Evolutionary conservation across 2,113 vertebrate genomes (phyloP).

Genomic region (Aptenodytes patagonicus): DNA sequence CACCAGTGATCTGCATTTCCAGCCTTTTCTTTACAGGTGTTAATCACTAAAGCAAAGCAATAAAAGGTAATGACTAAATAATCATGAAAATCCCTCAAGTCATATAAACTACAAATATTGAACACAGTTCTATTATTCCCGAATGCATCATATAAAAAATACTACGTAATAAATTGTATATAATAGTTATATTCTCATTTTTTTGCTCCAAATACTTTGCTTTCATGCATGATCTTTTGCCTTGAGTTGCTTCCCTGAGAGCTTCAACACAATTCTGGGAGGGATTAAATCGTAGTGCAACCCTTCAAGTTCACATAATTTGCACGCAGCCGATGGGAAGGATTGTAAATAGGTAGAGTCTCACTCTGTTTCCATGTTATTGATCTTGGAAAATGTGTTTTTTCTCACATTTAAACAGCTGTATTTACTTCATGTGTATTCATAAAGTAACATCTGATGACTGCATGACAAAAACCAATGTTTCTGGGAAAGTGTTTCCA

Average conservation of each 20-base stretch:
- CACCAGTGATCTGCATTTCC: neutral
- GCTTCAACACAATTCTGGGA: neutral
- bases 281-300: conserved; percentile 1
- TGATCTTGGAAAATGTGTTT: neutral
- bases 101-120: neutral
- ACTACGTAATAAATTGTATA: neutral
- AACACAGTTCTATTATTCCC: neutral
- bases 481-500: neutral
- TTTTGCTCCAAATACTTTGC: conserved; percentile 1
- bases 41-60: neutral
- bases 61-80: neutral
- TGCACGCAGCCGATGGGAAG: neutral
- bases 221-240: conserved; percentile 5
- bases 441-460: neutral
- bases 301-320: neutral
- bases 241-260: neutral
- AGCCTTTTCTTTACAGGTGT: neutral
- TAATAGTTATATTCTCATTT: conserved; percentile 8
- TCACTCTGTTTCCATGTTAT: neutral
- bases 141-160: neutral
- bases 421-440: conserved; percentile 12
- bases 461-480: neutral
- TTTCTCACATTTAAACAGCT: neutral
- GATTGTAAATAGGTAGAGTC: neutral
- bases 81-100: neutral